phyloP scores from a whole-genome alignment of 2,888 invertebrate species.

The Stenodema calcarata region DNA sequence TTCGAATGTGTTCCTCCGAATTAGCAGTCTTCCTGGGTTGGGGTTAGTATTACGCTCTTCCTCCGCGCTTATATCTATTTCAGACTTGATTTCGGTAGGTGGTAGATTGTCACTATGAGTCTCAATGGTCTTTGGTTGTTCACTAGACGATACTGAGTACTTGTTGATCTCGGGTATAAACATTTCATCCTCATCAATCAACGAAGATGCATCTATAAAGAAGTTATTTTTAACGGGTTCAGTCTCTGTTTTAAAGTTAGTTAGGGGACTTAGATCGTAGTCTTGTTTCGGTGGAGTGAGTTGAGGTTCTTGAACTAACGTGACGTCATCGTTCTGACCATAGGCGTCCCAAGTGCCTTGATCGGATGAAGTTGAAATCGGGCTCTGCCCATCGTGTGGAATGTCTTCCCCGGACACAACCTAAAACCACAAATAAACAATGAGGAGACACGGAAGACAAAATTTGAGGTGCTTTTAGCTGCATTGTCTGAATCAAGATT shows the following conservation, averaged over 20 bases:
- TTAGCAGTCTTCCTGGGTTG: slow-evolving; percentile 56
- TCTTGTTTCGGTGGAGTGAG: slow-evolving; percentile 56
- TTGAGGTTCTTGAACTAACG: neutral
- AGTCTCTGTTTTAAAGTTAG: neutral
- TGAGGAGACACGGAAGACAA: too few species aligned
- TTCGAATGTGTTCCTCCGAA: slow-evolving; percentile 64
- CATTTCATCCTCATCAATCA: slow-evolving; percentile 72
- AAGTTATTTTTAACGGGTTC: slow-evolving; percentile 64
- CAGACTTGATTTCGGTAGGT: slow-evolving; percentile 44
- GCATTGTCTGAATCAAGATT: too few species aligned
- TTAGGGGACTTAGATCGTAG: neutral
- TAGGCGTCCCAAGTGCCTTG: slow-evolving; percentile 71
- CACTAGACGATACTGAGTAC: neutral
- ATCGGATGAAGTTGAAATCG: slow-evolving; percentile 71
- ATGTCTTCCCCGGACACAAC: slow-evolving; percentile 60
- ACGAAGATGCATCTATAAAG: slow-evolving; percentile 79
- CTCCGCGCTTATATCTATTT: slow-evolving; percentile 41
- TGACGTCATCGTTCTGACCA: slow-evolving; percentile 16
- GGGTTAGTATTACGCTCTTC: neutral
- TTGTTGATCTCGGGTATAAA: slow-evolving; percentile 11
- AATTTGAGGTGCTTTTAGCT: too few species aligned
- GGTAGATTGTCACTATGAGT: slow-evolving; percentile 19
- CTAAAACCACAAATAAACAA: slow-evolving; percentile 56
- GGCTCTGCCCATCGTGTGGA: slow-evolving; percentile 61
- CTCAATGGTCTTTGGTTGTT: slow-evolving; percentile 39